These are phyloP conservation scores for Bombyx mandarina DNA, from an alignment of 1,140 invertebrate species.

Conservation along the genomic window DNA sequence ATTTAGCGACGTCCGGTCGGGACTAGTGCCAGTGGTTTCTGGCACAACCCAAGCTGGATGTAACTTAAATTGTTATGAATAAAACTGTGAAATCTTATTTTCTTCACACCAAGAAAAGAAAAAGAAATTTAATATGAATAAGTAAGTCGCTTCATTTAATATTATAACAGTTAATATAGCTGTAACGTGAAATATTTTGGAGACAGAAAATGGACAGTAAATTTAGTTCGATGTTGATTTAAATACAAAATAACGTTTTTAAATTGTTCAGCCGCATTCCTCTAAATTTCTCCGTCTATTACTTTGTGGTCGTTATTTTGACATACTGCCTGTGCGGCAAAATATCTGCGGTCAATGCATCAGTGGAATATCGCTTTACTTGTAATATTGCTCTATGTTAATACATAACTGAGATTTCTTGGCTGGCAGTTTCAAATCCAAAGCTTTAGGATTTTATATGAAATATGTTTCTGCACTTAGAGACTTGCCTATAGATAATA, in stretches of 20 bases:
- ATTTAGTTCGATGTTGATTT: conserved; percentile 1
- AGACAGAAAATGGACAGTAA: too few species aligned
- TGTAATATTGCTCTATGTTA: conserved; percentile 52
- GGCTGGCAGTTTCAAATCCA: not conserved
- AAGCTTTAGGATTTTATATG: too few species aligned
- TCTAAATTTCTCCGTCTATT: conserved; percentile 30
- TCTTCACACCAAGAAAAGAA: too few species aligned
- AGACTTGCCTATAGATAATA: too few species aligned
- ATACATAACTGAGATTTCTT: conserved; percentile 41
- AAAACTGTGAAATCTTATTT: too few species aligned
- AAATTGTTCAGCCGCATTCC: conserved; percentile 12
- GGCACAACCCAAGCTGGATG: too few species aligned
- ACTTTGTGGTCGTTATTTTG: conserved; percentile 60
- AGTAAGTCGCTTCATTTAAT: too few species aligned
- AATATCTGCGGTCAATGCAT: conserved; percentile 63
- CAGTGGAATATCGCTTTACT: conserved; percentile 54
- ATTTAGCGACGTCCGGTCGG: conserved; percentile 58
- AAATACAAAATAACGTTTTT: not conserved
- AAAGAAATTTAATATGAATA: too few species aligned
- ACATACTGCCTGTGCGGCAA: conserved; percentile 48
- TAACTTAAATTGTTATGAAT: too few species aligned
- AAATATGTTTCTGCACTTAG: too few species aligned
- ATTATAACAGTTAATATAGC: too few species aligned
- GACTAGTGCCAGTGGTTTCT: conserved; percentile 34
- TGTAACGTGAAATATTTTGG: too few species aligned